These are phyloP conservation scores for Clupea harengus DNA, from an alignment of 2,113 vertebrate genomes.

Conservation along the genomic window DNA sequence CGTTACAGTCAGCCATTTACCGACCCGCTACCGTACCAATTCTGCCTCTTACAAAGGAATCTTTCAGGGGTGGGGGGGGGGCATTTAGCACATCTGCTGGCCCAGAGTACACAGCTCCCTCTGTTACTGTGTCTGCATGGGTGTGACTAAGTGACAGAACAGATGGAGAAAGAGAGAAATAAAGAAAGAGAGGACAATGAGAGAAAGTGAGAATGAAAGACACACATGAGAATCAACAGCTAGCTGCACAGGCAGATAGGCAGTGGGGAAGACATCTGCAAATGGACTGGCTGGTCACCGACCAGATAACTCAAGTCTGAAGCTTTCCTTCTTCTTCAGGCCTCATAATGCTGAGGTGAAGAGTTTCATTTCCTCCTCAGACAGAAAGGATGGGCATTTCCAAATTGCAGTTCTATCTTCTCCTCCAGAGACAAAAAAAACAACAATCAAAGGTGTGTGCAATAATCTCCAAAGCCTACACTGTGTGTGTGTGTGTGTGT, in stretches of 20 bases:
- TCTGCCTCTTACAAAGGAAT: background rate
- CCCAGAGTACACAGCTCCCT: too few relatives aligned
- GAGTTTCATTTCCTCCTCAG: too few relatives aligned
- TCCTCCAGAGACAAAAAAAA: background rate
- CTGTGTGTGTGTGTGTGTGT: background rate
- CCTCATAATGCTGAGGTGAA: too few relatives aligned
- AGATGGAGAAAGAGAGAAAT: background rate
- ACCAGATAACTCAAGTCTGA: background rate
- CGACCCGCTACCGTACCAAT: background rate
- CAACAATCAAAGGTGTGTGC: too few relatives aligned
- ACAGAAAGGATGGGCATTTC: too few relatives aligned
- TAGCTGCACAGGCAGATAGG: background rate
- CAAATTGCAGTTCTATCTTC: too few relatives aligned
- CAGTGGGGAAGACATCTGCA: background rate
- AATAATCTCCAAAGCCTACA: background rate
- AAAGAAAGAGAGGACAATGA: background rate
- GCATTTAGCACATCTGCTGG: background rate
- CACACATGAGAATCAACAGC: background rate
- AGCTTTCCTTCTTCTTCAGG: background rate
- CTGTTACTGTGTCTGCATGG: too few relatives aligned
- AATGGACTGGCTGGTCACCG: background rate
- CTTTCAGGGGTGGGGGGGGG: too few relatives aligned
- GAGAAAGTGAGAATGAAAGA: background rate
- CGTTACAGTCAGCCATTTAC: background rate
- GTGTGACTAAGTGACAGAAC: background rate